Conservation (phyloP, 1,140 invertebrate genomes). For the Trachymyrmex cornetzi region DNA sequence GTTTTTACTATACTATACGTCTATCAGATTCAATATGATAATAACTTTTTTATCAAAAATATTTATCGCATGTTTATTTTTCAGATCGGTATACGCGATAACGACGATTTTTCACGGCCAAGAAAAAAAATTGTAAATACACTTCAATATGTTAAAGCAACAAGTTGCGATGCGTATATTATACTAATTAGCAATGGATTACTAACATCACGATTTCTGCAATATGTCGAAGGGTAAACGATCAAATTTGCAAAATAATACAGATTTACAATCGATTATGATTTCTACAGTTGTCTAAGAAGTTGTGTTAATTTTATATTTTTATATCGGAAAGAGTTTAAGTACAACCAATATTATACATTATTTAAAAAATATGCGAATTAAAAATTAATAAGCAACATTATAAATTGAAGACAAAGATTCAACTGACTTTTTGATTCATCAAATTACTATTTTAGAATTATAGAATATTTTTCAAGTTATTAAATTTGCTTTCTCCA, state of each 20-base stretch:
- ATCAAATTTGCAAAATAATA: neutral
- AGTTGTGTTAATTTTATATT: neutral
- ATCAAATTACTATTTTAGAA: conserved; percentile 6
- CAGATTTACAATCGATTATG: neutral
- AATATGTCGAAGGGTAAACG: conserved; percentile 89
- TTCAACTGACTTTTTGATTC: neutral
- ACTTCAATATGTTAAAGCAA: conserved; percentile 87
- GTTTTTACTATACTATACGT: neutral
- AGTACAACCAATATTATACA: neutral
- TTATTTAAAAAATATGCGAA: neutral
- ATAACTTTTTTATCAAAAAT: neutral
- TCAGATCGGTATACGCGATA: conserved; percentile 89
- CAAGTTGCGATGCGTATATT: conserved; percentile 91
- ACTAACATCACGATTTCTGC: conserved; percentile 89
- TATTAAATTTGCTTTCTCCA: neutral
- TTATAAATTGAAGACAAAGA: neutral
- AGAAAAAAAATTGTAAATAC: conserved; percentile 87
- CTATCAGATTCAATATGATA: too few relatives aligned
- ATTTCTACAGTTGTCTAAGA: neutral
- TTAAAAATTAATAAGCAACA: neutral
- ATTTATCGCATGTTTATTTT: neutral
- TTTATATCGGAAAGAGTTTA: neutral
- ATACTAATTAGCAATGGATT: conserved; percentile 91
- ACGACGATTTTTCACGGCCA: conserved; percentile 89
- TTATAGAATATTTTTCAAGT: neutral